These are phyloP conservation scores for Lepus europaeus DNA, from an alignment of 2,113 vertebrate species.

Conservation along the genomic window DNA sequence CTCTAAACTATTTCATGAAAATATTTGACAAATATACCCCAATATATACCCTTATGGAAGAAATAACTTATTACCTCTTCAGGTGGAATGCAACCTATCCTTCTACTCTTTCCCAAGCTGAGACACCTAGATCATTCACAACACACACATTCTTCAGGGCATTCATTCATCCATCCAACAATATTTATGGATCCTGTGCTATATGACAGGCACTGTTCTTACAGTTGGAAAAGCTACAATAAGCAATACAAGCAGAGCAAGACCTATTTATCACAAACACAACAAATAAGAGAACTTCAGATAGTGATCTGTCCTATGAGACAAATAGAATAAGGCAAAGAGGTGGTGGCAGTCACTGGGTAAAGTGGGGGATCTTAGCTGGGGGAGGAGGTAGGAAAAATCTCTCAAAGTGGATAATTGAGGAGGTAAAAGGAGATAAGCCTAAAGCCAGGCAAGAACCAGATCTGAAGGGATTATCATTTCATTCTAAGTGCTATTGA, in stretches of 20 bases:
- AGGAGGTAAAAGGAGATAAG: background rate
- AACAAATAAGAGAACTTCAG: slow-evolving; percentile 34
- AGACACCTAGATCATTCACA: background rate
- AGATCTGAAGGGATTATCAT: background rate
- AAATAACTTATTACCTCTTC: background rate
- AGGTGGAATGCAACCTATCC: background rate
- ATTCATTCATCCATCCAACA: background rate
- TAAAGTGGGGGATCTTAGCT: background rate
- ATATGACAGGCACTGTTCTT: background rate
- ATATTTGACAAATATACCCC: background rate
- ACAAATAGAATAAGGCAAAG: background rate
- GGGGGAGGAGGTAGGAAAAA: too few species aligned
- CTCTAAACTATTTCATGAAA: slow-evolving; percentile 1
- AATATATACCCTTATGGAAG: background rate
- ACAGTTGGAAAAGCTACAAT: background rate
- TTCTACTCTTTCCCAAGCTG: background rate
- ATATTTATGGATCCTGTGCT: background rate
- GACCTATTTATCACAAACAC: background rate
- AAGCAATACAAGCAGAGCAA: background rate
- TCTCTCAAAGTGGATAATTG: background rate
- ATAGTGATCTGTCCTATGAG: background rate
- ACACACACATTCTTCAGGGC: too few species aligned
- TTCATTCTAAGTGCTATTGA: background rate
- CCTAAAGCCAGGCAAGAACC: background rate
- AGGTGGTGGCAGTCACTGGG: background rate